A percentile compares a stretch with the other conserved stretches of the same genome.
Evolutionary conservation across 2,797 vertebrate species (phyloP).

Genomic region (Chelidonichthys spinosus): DNA sequence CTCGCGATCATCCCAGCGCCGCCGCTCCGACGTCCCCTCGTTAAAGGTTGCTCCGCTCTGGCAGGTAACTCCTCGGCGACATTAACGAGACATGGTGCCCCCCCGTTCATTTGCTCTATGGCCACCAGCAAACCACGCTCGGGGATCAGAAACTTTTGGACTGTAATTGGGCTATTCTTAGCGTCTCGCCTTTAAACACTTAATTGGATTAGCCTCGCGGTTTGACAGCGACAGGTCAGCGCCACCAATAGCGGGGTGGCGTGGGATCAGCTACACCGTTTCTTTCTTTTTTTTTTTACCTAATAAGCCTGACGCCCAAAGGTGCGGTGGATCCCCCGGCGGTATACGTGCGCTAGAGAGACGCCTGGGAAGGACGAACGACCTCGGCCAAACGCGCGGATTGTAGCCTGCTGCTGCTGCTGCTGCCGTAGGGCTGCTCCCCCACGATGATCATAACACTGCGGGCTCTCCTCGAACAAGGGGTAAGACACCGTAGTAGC

Average conservation of each 20-base stretch:
- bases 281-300: slow-evolving; percentile 44
- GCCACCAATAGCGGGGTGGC: slow-evolving; percentile 72
- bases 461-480: slow-evolving; percentile 79
- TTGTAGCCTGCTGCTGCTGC: slow-evolving; percentile 47
- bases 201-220: slow-evolving; percentile 84
- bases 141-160: slow-evolving; percentile 69
- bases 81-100: slow-evolving; percentile 53
- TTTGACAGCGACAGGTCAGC: slow-evolving; percentile 80
- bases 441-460: slow-evolving; percentile 80
- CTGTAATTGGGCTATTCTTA: slow-evolving; percentile 84
- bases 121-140: slow-evolving; percentile 35
- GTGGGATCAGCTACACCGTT: slow-evolving; percentile 71
- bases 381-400: slow-evolving; percentile 50
- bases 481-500: slow-evolving; percentile 74
- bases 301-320: slow-evolving; percentile 80
- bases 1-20: slow-evolving; percentile 70
- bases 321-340: slow-evolving; percentile 67
- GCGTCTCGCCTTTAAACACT: slow-evolving; percentile 79
- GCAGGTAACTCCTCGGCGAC: slow-evolving; percentile 71
- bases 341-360: slow-evolving; percentile 59
- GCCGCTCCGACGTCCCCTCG: slow-evolving; percentile 75
- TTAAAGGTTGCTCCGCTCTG: slow-evolving; percentile 61
- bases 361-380: slow-evolving; percentile 70
- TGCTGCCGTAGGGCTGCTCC: slow-evolving; percentile 52
- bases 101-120: slow-evolving; percentile 60